These are phyloP conservation scores for Caretta caretta DNA, from an alignment of 2,113 vertebrate species.

Conservation along the genomic window DNA sequence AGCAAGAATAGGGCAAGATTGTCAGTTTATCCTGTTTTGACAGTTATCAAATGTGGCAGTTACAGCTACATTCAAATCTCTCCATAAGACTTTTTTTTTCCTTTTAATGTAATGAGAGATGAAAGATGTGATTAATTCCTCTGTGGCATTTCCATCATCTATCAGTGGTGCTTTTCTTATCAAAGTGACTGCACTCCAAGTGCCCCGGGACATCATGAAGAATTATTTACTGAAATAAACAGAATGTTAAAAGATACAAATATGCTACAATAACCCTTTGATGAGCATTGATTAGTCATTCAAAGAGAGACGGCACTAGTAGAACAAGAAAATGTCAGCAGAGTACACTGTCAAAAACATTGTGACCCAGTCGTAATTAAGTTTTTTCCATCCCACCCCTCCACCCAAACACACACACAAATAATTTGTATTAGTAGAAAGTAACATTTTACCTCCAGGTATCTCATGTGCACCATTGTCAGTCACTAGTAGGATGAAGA, in stretches of 20 bases:
- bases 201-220: not conserved
- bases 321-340: not conserved
- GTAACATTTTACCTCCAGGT: not conserved
- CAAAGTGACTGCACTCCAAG: not conserved
- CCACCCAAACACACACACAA: not conserved
- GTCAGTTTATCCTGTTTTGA: not conserved
- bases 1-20: not conserved
- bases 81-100: not conserved
- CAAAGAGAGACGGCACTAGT: not conserved
- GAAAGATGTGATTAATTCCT: slow-evolving; percentile 40
- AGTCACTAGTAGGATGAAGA: not conserved
- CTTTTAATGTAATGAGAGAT: slow-evolving; percentile 31
- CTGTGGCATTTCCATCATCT: not conserved
- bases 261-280: not conserved
- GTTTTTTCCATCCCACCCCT: not conserved
- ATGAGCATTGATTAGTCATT: not conserved
- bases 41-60: not conserved
- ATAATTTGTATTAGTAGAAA: not conserved
- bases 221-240: slow-evolving; percentile 5
- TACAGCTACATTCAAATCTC: not conserved
- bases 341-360: not conserved
- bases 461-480: not conserved
- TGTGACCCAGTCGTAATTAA: not conserved
- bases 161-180: not conserved
- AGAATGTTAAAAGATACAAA: not conserved